These are phyloP conservation scores for Podabrus alpinus DNA, from an alignment of 2,888 invertebrate genomes.

Conservation along the genomic window DNA sequence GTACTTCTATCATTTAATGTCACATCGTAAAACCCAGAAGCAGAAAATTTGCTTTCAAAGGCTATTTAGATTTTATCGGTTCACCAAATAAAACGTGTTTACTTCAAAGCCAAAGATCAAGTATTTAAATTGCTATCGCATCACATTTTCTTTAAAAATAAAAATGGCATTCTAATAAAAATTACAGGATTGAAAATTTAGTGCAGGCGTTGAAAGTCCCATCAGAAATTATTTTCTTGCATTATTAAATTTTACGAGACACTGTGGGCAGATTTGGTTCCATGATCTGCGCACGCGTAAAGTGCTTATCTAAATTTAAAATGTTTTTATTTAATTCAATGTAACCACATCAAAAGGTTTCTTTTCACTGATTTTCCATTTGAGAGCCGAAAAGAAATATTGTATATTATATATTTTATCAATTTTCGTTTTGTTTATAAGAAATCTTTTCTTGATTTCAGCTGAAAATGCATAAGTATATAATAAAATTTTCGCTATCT, in stretches of 20 bases:
- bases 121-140: slow-evolving; percentile 1
- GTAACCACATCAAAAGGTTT: not conserved
- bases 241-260: not conserved
- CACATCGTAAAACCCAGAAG: slow-evolving; percentile 5
- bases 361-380: not conserved
- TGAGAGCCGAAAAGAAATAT: not conserved
- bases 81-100: slow-evolving; percentile 5
- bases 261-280: not conserved
- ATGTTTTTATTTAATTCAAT: not conserved
- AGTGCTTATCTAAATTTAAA: not conserved
- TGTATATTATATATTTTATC: not conserved
- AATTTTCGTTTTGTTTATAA: not conserved
- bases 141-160: slow-evolving; percentile 1
- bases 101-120: slow-evolving; percentile 2
- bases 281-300: not conserved
- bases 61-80: slow-evolving; percentile 4
- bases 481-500: not conserved
- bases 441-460: not conserved
- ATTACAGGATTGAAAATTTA: not conserved
- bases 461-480: not conserved
- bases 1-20: slow-evolving; percentile 5
- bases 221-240: not conserved
- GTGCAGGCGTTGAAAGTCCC: not conserved
- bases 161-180: not conserved
- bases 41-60: slow-evolving; percentile 5